These are phyloP conservation scores for Diachrysia chrysitis DNA, from an alignment of 2,888 invertebrate genomes.

Conservation along the genomic window DNA sequence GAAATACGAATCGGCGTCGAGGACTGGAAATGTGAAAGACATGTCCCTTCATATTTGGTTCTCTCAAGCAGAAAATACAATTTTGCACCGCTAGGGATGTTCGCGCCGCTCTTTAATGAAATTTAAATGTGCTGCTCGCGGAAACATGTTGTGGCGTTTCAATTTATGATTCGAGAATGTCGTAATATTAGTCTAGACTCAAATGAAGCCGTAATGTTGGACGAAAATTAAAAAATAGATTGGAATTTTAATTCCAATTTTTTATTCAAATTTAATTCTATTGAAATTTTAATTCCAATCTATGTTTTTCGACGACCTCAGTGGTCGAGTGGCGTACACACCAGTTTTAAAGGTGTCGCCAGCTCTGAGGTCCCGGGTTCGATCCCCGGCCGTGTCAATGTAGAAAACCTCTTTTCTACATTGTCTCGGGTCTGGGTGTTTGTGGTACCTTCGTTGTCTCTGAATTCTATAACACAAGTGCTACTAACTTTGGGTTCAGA, in stretches of 20 bases:
- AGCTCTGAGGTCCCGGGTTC: too few species aligned
- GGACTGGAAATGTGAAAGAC: constrained; percentile 56
- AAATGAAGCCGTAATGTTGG: neutral
- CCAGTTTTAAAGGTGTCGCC: too few species aligned
- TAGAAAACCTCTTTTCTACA: too few species aligned
- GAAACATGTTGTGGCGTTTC: constrained; percentile 71
- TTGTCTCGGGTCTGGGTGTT: too few species aligned
- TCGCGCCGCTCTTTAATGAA: constrained; percentile 71
- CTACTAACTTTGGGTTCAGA: too few species aligned
- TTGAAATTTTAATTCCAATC: too few species aligned
- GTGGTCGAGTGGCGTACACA: too few species aligned
- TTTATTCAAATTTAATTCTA: too few species aligned
- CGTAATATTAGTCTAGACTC: constrained; percentile 39
- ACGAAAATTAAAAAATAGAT: neutral
- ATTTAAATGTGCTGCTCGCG: constrained; percentile 71
- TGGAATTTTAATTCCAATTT: neutral
- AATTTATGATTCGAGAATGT: constrained; percentile 68
- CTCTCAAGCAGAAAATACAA: constrained; percentile 74
- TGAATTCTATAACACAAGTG: too few species aligned
- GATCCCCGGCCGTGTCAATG: too few species aligned
- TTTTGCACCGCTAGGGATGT: constrained; percentile 68
- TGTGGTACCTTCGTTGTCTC: too few species aligned
- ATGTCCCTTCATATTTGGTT: constrained; percentile 65
- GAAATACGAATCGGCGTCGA: constrained; percentile 54
- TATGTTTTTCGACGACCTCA: too few species aligned